These are phyloP conservation scores for human DNA, from an alignment of 2,113 vertebrate species.

Conservation along the genomic window GRCh38 chr1:58160501-58161000, in stretches of 20 bases:
- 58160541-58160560: background rate
- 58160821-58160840: background rate
- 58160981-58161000: background rate
- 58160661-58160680: background rate
- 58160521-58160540: background rate
- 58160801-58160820: background rate
- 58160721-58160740: background rate
- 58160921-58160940: background rate
- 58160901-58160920: background rate
- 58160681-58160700: background rate
- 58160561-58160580: background rate
- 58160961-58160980: background rate
- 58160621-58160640: background rate
- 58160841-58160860: background rate
- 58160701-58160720: background rate
- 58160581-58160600: background rate
- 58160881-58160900: background rate
- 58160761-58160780: background rate
- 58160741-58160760: background rate
- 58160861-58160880: background rate
- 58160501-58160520: background rate
- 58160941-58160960: background rate
- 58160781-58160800: background rate
- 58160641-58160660: background rate
- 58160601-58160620: background rate